Conservation (phyloP, 2,797 vertebrate genomes). For the Sebastes trivittatus region DNA sequence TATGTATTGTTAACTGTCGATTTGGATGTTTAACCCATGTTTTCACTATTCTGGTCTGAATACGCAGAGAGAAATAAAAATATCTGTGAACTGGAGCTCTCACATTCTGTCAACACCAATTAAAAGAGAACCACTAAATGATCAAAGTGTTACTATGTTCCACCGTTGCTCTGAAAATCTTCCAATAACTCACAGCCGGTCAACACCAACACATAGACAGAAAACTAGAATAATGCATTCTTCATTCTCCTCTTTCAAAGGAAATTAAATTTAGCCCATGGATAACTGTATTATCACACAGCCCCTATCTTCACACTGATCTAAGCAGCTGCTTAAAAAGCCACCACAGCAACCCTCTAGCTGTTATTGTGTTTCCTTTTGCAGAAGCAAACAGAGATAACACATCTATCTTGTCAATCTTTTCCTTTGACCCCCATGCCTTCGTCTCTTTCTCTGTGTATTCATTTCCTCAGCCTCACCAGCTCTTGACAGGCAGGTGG, state of each 20-base stretch:
- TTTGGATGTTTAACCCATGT: neutral
- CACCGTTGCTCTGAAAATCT: neutral
- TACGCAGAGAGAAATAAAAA: conserved; percentile 2
- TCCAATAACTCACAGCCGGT: conserved; percentile 4
- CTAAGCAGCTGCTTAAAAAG: conserved; percentile 29
- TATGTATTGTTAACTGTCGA: neutral
- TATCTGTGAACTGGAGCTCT: neutral
- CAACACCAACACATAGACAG: neutral
- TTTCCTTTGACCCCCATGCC: conserved; percentile 6
- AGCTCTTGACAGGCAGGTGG: conserved; percentile 54
- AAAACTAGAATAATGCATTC: conserved; percentile 20
- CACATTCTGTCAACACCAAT: neutral
- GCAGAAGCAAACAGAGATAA: conserved; percentile 54
- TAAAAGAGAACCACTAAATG: conserved; percentile 2
- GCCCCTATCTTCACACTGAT: conserved; percentile 43
- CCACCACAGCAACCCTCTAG: conserved; percentile 27
- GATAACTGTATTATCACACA: conserved; percentile 53
- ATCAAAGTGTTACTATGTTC: conserved; percentile 1
- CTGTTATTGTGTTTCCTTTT: conserved; percentile 53
- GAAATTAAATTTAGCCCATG: conserved; percentile 68
- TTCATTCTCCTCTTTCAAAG: conserved; percentile 52
- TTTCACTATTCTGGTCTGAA: neutral
- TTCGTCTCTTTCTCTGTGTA: conserved; percentile 20
- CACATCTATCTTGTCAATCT: conserved; percentile 16
- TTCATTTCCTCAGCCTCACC: conserved; percentile 62